These are phyloP conservation scores for Lepeophtheirus nordmannii DNA, from an alignment of 2,888 invertebrate species.

Conservation along the genomic window DNA sequence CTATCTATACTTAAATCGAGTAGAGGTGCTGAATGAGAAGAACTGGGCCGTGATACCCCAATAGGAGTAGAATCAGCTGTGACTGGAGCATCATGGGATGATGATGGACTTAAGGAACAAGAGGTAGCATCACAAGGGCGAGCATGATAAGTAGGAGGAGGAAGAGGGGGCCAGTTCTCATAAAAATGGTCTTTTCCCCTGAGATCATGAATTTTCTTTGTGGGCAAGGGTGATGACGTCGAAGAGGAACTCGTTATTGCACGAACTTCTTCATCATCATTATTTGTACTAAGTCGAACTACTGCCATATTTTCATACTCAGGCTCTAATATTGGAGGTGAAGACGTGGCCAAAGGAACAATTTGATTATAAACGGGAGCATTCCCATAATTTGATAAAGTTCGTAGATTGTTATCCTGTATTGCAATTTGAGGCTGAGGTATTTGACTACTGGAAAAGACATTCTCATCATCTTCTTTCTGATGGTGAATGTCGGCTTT, in stretches of 20 bases:
- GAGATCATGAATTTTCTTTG: constrained; percentile 30
- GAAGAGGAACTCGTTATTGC: constrained; percentile 21
- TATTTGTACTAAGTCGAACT: neutral
- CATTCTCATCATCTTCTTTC: constrained; percentile 25
- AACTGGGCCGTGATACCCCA: constrained; percentile 28
- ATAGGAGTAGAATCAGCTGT: neutral
- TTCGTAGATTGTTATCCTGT: neutral
- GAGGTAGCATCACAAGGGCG: constrained; percentile 14
- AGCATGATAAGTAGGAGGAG: constrained; percentile 1
- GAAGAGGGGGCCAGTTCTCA: constrained; percentile 24
- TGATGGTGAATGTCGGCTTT: constrained; percentile 22
- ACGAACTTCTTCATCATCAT: constrained; percentile 18
- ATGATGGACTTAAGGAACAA: neutral
- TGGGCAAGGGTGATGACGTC: neutral
- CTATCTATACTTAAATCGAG: constrained; percentile 59
- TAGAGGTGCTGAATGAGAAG: constrained; percentile 35
- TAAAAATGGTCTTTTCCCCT: constrained; percentile 9
- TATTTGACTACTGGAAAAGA: constrained; percentile 14
- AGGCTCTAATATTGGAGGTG: neutral
- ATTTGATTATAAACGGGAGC: neutral
- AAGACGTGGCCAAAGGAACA: constrained; percentile 13
- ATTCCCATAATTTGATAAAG: neutral
- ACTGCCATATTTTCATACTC: constrained; percentile 11
- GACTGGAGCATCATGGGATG: neutral
- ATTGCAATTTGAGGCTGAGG: neutral